Percentiles rank a stretch among this genome's conserved stretches.
These are phyloP conservation scores for Prunella himalayana DNA, from an alignment of 2,113 vertebrate species.

Conservation along the genomic window DNA sequence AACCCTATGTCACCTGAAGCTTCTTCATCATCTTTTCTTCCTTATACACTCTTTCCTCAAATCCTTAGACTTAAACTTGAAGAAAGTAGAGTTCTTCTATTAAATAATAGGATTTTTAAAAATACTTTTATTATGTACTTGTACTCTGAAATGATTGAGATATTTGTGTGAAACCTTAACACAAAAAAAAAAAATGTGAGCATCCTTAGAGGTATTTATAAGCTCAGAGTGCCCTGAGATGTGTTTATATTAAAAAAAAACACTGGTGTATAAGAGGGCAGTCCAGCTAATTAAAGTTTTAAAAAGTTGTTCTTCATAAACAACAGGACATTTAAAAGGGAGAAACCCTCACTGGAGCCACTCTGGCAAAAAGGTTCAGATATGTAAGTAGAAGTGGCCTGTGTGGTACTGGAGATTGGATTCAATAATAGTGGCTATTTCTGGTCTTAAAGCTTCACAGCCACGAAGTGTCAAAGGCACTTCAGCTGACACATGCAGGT, in stretches of 20 bases:
- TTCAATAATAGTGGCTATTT: background rate
- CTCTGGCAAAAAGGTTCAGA: background rate
- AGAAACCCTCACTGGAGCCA: background rate
- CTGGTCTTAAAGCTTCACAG: background rate
- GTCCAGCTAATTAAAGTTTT: background rate
- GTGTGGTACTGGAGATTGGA: background rate
- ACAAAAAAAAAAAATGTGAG: background rate
- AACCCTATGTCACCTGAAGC: background rate
- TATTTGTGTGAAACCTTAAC: background rate
- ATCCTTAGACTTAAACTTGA: background rate
- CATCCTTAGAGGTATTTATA: background rate
- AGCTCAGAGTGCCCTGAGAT: background rate
- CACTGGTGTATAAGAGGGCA: background rate
- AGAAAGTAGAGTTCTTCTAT: background rate
- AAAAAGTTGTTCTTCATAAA: background rate
- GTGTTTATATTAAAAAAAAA: background rate
- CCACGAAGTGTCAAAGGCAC: background rate
- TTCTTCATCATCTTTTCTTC: background rate
- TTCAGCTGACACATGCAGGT: background rate
- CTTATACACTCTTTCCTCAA: background rate
- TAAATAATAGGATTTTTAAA: background rate
- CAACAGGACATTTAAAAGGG: background rate
- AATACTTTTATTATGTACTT: background rate
- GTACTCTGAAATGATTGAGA: background rate
- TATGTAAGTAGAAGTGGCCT: background rate